Base-by-base conservation (phyloP, 2,113 vertebrate genomes). In the Pseudolaguvia tuberculata region DNA sequence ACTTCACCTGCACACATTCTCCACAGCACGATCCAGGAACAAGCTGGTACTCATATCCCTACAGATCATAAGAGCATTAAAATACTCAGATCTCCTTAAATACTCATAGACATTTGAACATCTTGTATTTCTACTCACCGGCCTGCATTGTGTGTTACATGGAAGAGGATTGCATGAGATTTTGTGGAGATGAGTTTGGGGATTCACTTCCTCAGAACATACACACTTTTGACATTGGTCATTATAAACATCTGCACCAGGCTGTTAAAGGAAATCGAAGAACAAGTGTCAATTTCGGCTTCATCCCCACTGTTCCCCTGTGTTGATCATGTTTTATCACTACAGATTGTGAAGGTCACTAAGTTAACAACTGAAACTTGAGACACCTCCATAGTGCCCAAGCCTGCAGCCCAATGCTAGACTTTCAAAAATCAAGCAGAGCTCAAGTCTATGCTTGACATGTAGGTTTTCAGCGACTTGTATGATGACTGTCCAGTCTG, bases 11-110 rank as follows among this genome's bases (percentile, higher is more conserved):
- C 8, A 82, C 59, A 21, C 94, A 96, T 0, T 72, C 68, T 72
- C 93, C 93, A 5, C 93, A 95, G 84, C 94, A 96, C 20, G 86
- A 1, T 13, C 85, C 87, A 0, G 82, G 17, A n/a, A 58, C n/a
- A 0, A 0, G 3, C 23, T 79, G 52, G 56, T 93, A 90, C 47
- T 85, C 72, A 21, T 81, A 83, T 51, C 89, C 94, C 94, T 96
- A 70, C 20, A 29, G 2, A 48, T 35, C 10, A 63, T 25, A 18
- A 21, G n/a, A n/a, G n/a, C n/a, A n/a, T n/a, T n/a, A n/a, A n/a
- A n/a, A n/a, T n/a, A n/a, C n/a, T n/a, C 18, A 39, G 11, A 10
- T 2, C 12, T 39, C 42, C n/a, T 47, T 57, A 9, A 67, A 25
- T 48, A 48, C 42, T 11, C 47, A 27, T n/a, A n/a, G n/a, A n/a